phyloP scores from a whole-genome alignment of 2,888 invertebrate genomes.

The Gymnocheta viridis region DNA sequence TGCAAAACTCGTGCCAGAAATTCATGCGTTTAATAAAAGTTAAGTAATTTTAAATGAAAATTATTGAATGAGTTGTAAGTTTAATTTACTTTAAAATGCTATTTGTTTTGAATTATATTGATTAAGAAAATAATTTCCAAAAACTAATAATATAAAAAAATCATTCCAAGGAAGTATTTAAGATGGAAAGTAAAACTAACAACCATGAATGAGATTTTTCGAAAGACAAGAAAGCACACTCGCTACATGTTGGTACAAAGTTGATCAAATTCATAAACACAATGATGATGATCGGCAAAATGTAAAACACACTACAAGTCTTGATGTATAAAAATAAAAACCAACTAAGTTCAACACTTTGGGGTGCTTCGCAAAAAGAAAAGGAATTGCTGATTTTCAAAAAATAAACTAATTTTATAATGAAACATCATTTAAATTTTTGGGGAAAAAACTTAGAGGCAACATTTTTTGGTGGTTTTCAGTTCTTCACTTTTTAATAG shows the following conservation, averaged over 20 bases:
- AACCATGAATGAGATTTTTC: neutral
- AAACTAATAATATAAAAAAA: neutral
- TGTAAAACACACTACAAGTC: neutral
- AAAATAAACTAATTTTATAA: constrained; percentile 19
- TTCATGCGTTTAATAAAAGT: constrained; percentile 19
- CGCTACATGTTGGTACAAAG: neutral
- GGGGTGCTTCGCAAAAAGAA: constrained; percentile 3
- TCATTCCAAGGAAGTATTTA: constrained; percentile 31
- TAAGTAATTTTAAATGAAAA: constrained; percentile 26
- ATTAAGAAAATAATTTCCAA: neutral
- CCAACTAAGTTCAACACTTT: constrained; percentile 35
- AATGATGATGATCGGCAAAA: neutral
- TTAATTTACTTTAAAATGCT: constrained; percentile 3
- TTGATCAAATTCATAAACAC: neutral
- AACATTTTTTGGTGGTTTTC: neutral
- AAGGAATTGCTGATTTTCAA: neutral
- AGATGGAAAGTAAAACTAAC: neutral
- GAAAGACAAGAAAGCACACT: neutral
- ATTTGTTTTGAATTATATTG: neutral
- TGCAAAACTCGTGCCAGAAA: constrained; percentile 45
- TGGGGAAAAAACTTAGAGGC: neutral
- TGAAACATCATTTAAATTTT: constrained; percentile 30
- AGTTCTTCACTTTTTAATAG: neutral
- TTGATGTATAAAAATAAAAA: neutral
- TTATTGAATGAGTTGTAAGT: constrained; percentile 44